Percentiles rank a stretch among this genome's conserved stretches.
Evolutionary conservation across 2,113 vertebrate species (phyloP).

Genomic region (Chaetodon trifascialis): DNA sequence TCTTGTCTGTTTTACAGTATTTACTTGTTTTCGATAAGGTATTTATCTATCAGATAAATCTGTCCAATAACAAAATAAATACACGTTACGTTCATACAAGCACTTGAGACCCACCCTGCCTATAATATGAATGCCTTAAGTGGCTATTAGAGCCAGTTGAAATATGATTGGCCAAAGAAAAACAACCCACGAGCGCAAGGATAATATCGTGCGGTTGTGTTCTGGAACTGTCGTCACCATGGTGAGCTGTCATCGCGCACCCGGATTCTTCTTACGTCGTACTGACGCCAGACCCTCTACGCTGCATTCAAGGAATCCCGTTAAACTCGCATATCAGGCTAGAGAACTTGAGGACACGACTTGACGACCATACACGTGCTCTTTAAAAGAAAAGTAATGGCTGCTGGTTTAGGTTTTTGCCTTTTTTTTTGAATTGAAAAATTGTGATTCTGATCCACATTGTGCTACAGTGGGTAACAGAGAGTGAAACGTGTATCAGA

Average conservation of each 20-base stretch:
- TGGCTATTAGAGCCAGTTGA: not conserved
- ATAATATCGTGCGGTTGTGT: slow-evolving; percentile 55
- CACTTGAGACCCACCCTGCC: not conserved
- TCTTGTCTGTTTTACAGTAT: not conserved
- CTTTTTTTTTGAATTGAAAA: too few species aligned
- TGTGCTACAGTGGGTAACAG: too few species aligned
- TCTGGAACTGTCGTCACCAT: slow-evolving; percentile 79
- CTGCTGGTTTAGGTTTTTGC: not conserved
- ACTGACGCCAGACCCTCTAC: slow-evolving; percentile 68
- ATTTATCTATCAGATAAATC: too few species aligned
- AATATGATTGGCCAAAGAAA: slow-evolving; percentile 8
- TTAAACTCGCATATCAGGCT: not conserved
- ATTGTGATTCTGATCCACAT: not conserved
- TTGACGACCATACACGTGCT: not conserved
- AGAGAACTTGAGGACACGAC: not conserved
- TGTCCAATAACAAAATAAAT: not conserved
- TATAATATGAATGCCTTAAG: not conserved
- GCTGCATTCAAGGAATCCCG: slow-evolving; percentile 31
- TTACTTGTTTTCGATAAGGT: too few species aligned
- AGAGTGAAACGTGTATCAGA: too few species aligned
- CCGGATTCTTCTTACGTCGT: slow-evolving; percentile 76
- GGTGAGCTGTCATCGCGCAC: slow-evolving; percentile 69
- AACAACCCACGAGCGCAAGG: slow-evolving; percentile 19
- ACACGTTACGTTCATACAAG: not conserved
- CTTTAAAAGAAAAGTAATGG: not conserved